Evolutionary conservation across 2,113 vertebrate species (phyloP), one percentile per base, ranked within the genome.

Genomic region (Struthidea cinerea): DNA sequence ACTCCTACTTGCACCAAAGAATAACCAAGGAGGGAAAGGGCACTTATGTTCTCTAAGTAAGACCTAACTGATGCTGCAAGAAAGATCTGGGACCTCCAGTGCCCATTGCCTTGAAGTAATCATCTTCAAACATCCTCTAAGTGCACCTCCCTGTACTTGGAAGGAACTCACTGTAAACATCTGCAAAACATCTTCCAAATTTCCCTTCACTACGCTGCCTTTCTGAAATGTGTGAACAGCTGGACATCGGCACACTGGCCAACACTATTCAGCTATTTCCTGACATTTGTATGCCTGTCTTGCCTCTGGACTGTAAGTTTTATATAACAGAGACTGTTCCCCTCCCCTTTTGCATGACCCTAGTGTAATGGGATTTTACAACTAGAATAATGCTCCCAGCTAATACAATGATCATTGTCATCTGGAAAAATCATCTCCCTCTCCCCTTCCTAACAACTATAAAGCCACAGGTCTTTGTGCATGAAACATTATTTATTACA

Each of bases 341-440:
- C 32, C 83, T 91, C 63, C 59, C 78, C 23, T 92, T 91, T 53
- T 80, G 60, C 75, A 65, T 37, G 63, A 89, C 53, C 37, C 60
- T 11, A 60, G 77, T 20, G 57, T 61, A 92, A 86, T 41, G 59
- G 79, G 53, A 86, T 80, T 92, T 94, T n/a, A 93, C 82, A 93
- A 85, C 44, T 30, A 85, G 37, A 94, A 41, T n/a, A 90, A 88
- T 0, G 3, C 74, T 79, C 57, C n/a, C 61, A 88, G 70, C 65
- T 83, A 88, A 85, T 41, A 23, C 16, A 79, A 67, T 1, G 17
- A 93, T 82, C 60, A 68, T 1, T 85, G 90, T 76, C 94, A 90
- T 85, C 92, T 96, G 92, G 74, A 94, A 94, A 87, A 93, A 69
- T 8, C 87, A 96, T 88, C 67, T 88, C 70, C 33, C 37, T 69